A percentile compares a stretch with the other conserved stretches of the same genome.
phyloP scores from a whole-genome alignment of 1,140 invertebrate genomes.

The Plectus sambesii region DNA sequence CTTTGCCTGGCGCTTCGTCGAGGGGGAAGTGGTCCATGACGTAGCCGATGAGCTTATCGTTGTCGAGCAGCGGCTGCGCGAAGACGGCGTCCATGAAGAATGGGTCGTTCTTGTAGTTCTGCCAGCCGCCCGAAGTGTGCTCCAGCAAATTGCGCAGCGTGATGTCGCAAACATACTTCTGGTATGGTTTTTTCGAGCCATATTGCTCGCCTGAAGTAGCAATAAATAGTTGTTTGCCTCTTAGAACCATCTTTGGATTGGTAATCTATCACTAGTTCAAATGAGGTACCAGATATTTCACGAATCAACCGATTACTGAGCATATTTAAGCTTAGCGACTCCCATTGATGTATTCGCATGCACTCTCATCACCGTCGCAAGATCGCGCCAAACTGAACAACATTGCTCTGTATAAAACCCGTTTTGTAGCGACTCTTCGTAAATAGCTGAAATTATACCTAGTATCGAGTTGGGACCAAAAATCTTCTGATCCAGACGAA shows the following conservation, averaged over 20 bases:
- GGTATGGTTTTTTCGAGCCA: conserved; percentile 27
- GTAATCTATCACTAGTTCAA: too few relatives aligned
- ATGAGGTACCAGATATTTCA: too few relatives aligned
- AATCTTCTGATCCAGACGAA: conserved; percentile 34
- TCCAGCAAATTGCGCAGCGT: conserved; percentile 42
- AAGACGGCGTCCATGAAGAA: conserved; percentile 43
- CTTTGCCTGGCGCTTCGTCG: conserved; percentile 28
- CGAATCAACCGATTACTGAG: too few relatives aligned
- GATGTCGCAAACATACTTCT: conserved; percentile 36
- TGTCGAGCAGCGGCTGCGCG: conserved; percentile 35
- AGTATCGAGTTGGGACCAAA: conserved; percentile 37
- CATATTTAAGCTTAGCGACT: too few relatives aligned
- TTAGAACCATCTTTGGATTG: too few relatives aligned
- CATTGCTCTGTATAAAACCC: too few relatives aligned
- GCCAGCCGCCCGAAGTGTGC: conserved; percentile 33
- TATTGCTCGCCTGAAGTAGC: conserved; percentile 34
- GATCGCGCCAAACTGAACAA: too few relatives aligned
- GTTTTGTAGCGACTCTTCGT: too few relatives aligned
- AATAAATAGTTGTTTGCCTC: too few relatives aligned
- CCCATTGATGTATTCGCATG: too few relatives aligned
- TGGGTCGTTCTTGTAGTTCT: not conserved
- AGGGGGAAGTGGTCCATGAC: conserved; percentile 35
- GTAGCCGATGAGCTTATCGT: conserved; percentile 32
- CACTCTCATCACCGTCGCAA: too few relatives aligned
- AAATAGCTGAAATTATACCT: conserved; percentile 21